Evolutionary conservation across 2,113 vertebrate genomes (phyloP).

Genomic region (Suricata suricatta): DNA sequence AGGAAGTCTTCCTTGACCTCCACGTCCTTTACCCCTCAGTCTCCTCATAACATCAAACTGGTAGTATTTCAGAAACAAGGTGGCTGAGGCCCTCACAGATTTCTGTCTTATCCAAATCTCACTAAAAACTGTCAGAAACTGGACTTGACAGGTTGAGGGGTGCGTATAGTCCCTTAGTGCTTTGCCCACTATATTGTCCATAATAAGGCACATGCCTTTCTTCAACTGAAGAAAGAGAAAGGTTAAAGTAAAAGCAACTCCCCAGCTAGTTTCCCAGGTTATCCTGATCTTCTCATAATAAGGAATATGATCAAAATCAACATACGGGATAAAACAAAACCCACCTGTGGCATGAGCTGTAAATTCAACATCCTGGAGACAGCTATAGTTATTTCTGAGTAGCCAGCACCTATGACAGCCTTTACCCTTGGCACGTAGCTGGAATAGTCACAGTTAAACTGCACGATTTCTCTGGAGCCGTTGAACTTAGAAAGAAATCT

Average conservation of each 20-base stretch:
- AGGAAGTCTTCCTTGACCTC: neutral
- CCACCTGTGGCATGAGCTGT: constrained; percentile 91
- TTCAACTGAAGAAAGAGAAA: neutral
- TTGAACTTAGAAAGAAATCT: constrained; percentile 84
- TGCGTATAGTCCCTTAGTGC: neutral
- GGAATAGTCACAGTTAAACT: constrained; percentile 81
- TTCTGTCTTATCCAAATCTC: neutral
- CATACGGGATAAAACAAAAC: neutral
- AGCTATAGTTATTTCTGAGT: constrained; percentile 91
- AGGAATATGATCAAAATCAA: neutral
- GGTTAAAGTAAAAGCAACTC: neutral
- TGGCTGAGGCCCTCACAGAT: neutral
- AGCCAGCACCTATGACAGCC: constrained; percentile 86
- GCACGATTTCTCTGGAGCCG: constrained; percentile 69
- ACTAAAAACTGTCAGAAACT: neutral
- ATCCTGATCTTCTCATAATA: neutral
- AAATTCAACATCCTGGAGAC: constrained; percentile 90
- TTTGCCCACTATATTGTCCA: neutral
- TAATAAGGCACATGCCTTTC: neutral
- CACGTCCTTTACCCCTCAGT: neutral
- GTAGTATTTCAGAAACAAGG: neutral
- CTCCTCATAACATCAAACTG: neutral
- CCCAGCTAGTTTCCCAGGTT: neutral
- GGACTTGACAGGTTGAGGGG: neutral
- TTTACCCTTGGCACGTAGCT: constrained; percentile 82